Base-by-base conservation (phyloP, 2,888 invertebrate genomes). In the Iselma pallidipennis region DNA sequence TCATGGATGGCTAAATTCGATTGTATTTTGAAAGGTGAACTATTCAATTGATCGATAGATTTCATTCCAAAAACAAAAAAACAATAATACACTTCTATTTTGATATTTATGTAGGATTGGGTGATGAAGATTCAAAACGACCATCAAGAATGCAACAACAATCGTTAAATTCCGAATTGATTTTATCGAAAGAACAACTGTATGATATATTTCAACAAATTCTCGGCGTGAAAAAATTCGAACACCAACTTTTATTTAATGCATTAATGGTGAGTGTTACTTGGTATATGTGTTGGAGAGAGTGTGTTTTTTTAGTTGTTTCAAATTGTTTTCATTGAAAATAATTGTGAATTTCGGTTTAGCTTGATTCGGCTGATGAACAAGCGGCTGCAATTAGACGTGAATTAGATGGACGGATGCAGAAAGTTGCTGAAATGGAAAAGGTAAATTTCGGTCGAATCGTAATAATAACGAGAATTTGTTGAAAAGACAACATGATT, bases 131-230 rank as follows among this genome's bases (percentile, higher is more conserved):
- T 74, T 87, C 90, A 12, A 95, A 95, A 82, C 84, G 94, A 77
- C 94, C 95, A 55, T 90, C 92, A 31, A 85, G 94, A 71, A 91
- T 94, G 83, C 94, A 94, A 82, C 93, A 93, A 81, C 94, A 95
- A 83, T 91, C 90, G 67, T 85, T 92, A 76, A 98, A 93, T 83
- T 95, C 94, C 54, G 98, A 98, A 82, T 87, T 94, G 73, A 96
- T 98, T 78, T 87, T 98, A 71, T 96, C 96, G 74, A 99, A 99
- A 84, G 99, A 99, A 80, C 99, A 99, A 81, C 88, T 99, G 10
- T 99, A 97, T 83, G 99, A 99, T 82, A 98, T 99, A 96, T 99
- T 99, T 83, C 99, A 99, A 83, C 98, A 98, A 83, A 97, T 99
- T 72, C 86, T 99, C 65, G 93, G 93, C 57, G 95, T 99, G 57